Conservation (phyloP, 2,888 invertebrate genomes). For the Marronus borbonicus region DNA sequence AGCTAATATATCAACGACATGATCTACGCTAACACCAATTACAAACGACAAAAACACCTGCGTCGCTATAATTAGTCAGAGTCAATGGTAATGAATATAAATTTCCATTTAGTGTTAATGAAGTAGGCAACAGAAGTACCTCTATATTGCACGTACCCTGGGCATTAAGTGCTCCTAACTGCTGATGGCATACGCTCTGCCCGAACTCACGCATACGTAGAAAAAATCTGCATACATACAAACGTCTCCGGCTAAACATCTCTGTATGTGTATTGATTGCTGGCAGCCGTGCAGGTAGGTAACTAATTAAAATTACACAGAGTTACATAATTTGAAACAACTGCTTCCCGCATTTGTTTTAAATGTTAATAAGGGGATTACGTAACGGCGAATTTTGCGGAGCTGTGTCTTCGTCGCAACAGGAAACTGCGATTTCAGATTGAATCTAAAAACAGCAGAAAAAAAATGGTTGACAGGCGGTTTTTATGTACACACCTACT, state of each 20-base stretch:
- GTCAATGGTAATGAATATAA: slow-evolving; percentile 28
- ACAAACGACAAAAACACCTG: slow-evolving; percentile 34
- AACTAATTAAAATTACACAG: slow-evolving; percentile 38
- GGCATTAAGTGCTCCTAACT: neutral
- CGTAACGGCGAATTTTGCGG: slow-evolving; percentile 11
- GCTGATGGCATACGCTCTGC: neutral
- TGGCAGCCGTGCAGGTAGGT: neutral
- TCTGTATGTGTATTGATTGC: slow-evolving; percentile 15
- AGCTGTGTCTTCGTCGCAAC: neutral
- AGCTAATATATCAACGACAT: slow-evolving; percentile 25
- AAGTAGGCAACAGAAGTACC: slow-evolving; percentile 3
- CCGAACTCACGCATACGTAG: neutral
- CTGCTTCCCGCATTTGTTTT: slow-evolving; percentile 22
- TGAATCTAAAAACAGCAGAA: neutral
- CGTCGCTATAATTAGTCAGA: slow-evolving; percentile 31
- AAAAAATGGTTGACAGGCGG: neutral
- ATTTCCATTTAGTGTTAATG: slow-evolving; percentile 27
- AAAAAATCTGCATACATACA: neutral
- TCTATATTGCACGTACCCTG: neutral
- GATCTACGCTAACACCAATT: slow-evolving; percentile 20
- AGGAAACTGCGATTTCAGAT: neutral
- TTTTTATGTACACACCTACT: too few species aligned
- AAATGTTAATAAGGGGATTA: slow-evolving; percentile 11
- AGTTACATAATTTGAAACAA: slow-evolving; percentile 30
- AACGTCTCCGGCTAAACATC: neutral